These are phyloP conservation scores for Lophotis ruficrista DNA, from an alignment of 2,113 vertebrate genomes.

Conservation along the genomic window DNA sequence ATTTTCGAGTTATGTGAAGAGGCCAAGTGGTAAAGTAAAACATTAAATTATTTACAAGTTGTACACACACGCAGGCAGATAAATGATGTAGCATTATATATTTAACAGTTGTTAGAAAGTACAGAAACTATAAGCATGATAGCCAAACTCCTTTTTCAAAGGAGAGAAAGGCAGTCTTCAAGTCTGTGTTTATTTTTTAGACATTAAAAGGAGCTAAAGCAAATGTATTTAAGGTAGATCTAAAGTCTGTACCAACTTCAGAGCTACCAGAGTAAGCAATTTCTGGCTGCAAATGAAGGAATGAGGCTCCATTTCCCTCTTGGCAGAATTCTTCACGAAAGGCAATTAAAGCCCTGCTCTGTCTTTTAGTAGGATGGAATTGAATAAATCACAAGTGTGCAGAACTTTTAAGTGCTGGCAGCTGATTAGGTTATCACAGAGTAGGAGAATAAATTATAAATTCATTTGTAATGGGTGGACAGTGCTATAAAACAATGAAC, in stretches of 20 bases:
- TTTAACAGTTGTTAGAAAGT: conserved; percentile 8
- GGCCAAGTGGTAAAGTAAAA: conserved; percentile 17
- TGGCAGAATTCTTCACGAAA: neutral
- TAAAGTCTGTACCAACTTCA: neutral
- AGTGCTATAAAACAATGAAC: neutral
- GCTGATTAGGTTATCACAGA: neutral
- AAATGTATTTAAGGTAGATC: neutral
- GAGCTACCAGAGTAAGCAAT: neutral
- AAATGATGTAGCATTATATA: conserved; percentile 4
- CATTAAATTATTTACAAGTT: conserved; percentile 47
- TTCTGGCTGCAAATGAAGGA: neutral
- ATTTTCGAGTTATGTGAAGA: neutral
- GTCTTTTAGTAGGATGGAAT: neutral
- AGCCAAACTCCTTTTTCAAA: neutral
- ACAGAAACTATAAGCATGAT: neutral
- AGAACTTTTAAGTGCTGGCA: neutral
- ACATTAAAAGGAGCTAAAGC: neutral
- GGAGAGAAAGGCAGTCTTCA: neutral
- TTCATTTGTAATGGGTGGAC: neutral
- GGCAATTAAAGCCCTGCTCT: neutral
- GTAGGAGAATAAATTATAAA: neutral
- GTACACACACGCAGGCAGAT: neutral
- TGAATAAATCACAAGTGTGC: neutral
- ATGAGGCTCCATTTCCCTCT: neutral
- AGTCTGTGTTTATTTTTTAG: neutral